phyloP scores from a whole-genome alignment of 2,888 invertebrate species.

The Aphidius colemani region DNA sequence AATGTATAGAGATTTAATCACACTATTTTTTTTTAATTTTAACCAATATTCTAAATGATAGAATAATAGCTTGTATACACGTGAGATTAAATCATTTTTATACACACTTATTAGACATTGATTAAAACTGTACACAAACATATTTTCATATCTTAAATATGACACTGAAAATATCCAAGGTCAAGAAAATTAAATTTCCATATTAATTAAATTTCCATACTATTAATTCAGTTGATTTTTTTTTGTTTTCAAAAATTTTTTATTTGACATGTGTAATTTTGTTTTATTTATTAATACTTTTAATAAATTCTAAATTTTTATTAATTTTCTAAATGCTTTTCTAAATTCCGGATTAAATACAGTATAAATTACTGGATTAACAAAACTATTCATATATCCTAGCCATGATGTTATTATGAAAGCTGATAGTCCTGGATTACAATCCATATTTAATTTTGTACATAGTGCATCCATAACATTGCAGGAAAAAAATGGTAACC shows the following conservation, averaged over 20 bases:
- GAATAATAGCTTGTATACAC: too few species aligned
- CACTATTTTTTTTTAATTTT: neutral
- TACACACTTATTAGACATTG: too few species aligned
- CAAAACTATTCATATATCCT: conserved; percentile 96
- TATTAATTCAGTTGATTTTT: neutral
- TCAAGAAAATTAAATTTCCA: neutral
- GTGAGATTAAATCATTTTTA: too few species aligned
- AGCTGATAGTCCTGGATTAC: conserved; percentile 83
- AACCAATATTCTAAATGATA: neutral
- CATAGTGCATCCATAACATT: conserved; percentile 97
- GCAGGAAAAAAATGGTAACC: conserved; percentile 99
- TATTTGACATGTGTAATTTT: too few species aligned
- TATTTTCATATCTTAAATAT: neutral
- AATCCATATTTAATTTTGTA: conserved; percentile 78
- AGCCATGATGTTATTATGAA: conserved; percentile 97
- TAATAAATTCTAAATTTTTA: conserved; percentile 57
- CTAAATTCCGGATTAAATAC: conserved; percentile 97
- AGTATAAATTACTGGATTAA: conserved; percentile 92
- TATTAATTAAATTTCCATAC: neutral
- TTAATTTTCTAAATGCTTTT: conserved; percentile 95
- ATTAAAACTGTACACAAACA: too few species aligned
- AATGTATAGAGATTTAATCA: neutral
- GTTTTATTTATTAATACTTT: neutral
- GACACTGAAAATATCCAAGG: neutral
- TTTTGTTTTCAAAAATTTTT: too few species aligned